These are phyloP conservation scores for Orthosia gracilis DNA, from an alignment of 2,888 invertebrate species.

Conservation along the genomic window DNA sequence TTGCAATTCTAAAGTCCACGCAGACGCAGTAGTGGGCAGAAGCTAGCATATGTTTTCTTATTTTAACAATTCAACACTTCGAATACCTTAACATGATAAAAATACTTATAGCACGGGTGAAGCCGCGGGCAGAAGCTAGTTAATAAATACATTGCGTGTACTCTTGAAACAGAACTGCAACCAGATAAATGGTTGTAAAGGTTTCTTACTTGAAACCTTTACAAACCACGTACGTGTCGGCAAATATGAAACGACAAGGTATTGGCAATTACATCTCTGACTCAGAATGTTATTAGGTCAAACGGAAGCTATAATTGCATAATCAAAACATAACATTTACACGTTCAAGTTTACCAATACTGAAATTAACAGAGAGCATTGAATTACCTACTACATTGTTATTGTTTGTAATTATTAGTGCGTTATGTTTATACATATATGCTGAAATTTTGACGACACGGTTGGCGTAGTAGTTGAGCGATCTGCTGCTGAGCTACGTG, in stretches of 20 bases:
- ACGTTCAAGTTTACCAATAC: constrained; percentile 2
- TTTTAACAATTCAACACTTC: too few relatives aligned
- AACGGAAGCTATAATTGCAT: constrained; percentile 31
- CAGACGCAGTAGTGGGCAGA: too few relatives aligned
- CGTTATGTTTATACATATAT: neutral
- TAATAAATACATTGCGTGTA: too few relatives aligned
- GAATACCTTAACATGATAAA: too few relatives aligned
- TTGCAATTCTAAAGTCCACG: too few relatives aligned
- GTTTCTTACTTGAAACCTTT: constrained; percentile 23
- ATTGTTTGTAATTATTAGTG: constrained; percentile 18
- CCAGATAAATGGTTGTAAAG: constrained; percentile 20
- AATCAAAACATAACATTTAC: constrained; percentile 32
- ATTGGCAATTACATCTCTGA: constrained; percentile 36
- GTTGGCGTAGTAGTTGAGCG: too few relatives aligned
- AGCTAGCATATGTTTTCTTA: too few relatives aligned
- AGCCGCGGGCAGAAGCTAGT: too few relatives aligned
- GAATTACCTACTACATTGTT: constrained; percentile 8
- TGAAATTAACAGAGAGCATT: neutral
- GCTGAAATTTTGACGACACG: too few relatives aligned
- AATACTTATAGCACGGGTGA: too few relatives aligned
- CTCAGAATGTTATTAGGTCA: constrained; percentile 48
- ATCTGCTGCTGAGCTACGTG: too few relatives aligned
- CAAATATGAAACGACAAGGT: constrained; percentile 41
- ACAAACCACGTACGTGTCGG: neutral
- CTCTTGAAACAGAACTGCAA: neutral